These are phyloP conservation scores for Standfussiana lucernea DNA, from an alignment of 2,888 invertebrate species.

Conservation along the genomic window DNA sequence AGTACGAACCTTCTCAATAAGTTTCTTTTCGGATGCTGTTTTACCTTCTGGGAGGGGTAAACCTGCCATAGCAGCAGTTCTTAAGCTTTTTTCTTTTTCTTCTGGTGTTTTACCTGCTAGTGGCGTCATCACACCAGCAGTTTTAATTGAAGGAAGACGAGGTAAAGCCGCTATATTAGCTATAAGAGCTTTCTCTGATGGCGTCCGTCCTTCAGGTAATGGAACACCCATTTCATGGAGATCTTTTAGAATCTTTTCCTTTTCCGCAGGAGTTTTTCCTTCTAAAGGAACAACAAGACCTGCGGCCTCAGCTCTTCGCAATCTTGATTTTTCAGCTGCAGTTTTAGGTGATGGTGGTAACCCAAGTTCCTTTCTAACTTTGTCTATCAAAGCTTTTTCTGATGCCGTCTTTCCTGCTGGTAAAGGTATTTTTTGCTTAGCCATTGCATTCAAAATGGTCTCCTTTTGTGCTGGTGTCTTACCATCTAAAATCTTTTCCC, in stretches of 20 bases:
- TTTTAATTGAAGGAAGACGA: neutral
- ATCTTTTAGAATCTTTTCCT: constrained; percentile 55
- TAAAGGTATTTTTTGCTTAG: constrained; percentile 25
- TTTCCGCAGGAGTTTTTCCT: constrained; percentile 63
- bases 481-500: constrained; percentile 35
- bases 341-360: constrained; percentile 50
- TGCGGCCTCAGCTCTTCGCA: constrained; percentile 31
- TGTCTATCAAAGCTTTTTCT: constrained; percentile 44
- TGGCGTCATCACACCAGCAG: constrained; percentile 51
- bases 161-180: constrained; percentile 20
- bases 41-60: constrained; percentile 38
- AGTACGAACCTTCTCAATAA: constrained; percentile 44
- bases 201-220: constrained; percentile 67
- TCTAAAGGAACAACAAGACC: constrained; percentile 57
- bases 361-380: constrained; percentile 36
- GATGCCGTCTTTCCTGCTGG: constrained; percentile 45
- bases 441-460: constrained; percentile 43
- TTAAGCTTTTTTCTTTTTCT: constrained; percentile 29
- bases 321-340: constrained; percentile 33
- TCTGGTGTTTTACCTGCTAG: constrained; percentile 52
- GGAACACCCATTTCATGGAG: constrained; percentile 50
- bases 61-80: constrained; percentile 47
- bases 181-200: constrained; percentile 67
- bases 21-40: constrained; percentile 67
- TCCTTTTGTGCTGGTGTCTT: constrained; percentile 46